Conservation (phyloP, 2,888 invertebrate species). For the Nebria brevicollis region DNA sequence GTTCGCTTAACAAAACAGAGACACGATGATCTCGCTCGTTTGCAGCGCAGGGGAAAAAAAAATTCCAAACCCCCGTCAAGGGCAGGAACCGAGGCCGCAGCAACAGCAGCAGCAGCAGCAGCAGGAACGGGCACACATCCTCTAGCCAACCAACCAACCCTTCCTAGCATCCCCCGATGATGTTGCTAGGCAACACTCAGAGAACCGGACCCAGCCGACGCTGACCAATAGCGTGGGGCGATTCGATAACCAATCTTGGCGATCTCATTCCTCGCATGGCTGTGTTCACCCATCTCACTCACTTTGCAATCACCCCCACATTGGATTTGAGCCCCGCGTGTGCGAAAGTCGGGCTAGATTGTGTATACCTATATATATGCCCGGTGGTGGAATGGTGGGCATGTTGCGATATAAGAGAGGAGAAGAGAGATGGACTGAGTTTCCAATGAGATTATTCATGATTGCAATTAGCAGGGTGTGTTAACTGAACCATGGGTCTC, state of each 20-base stretch:
- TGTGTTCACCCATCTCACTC: constrained; percentile 49
- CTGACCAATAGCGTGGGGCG: constrained; percentile 33
- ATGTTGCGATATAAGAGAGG: background rate
- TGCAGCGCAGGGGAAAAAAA: constrained; percentile 5
- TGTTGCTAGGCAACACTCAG: constrained; percentile 37
- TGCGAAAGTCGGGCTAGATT: background rate
- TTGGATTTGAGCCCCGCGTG: background rate
- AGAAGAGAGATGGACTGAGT: constrained; percentile 20
- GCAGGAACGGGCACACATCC: constrained; percentile 12
- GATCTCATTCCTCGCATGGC: constrained; percentile 63
- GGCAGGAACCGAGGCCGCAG: constrained; percentile 4
- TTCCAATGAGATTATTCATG: constrained; percentile 47
- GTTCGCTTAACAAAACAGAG: constrained; percentile 14
- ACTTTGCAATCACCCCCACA: background rate
- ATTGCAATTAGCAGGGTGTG: constrained; percentile 47
- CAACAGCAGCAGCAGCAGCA: constrained; percentile 17
- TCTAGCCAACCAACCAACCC: constrained; percentile 20
- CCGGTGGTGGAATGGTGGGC: background rate
- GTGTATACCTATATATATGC: background rate
- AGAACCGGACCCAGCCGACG: constrained; percentile 31
- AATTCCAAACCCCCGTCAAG: constrained; percentile 10
- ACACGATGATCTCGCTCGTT: background rate
- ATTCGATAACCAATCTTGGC: constrained; percentile 63
- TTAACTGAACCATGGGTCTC: constrained; percentile 45
- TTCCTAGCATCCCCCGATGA: constrained; percentile 13